Evolutionary conservation across 2,888 invertebrate genomes (phyloP).

Genomic region (Caenorhabditis angaria): DNA sequence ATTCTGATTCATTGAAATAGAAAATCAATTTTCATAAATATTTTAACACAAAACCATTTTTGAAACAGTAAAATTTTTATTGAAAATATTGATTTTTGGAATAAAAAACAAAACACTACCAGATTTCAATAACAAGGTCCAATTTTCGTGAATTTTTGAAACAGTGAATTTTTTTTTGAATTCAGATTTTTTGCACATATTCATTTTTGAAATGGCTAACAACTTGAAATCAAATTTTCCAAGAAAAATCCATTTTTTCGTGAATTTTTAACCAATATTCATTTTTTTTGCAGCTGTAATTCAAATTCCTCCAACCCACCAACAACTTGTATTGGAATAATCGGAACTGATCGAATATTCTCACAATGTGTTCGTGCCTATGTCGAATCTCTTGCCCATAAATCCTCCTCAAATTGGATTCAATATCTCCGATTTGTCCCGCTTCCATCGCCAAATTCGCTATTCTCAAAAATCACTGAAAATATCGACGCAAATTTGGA

Average conservation of each 20-base stretch:
- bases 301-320: constrained; percentile 68
- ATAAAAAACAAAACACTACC: too few species aligned
- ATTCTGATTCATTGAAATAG: too few species aligned
- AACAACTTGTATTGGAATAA: constrained; percentile 61
- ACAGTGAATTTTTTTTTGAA: too few species aligned
- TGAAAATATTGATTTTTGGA: too few species aligned
- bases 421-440: constrained; percentile 68
- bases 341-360: constrained; percentile 69
- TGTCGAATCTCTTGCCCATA: constrained; percentile 69
- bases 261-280: background rate
- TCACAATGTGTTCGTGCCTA: constrained; percentile 63
- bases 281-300: constrained; percentile 64
- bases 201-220: too few species aligned
- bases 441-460: constrained; percentile 60
- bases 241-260: constrained; percentile 2
- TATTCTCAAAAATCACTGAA: constrained; percentile 53
- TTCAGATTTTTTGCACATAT: too few species aligned
- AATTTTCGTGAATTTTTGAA: too few species aligned
- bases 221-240: constrained; percentile 10
- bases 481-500: constrained; percentile 51
- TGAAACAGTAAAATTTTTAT: too few species aligned
- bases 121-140: too few species aligned
- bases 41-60: too few species aligned
- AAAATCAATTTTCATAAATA: too few species aligned
- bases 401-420: constrained; percentile 67